These are phyloP conservation scores for Phyllopteryx taeniolatus DNA, from an alignment of 2,113 vertebrate species.

Conservation along the genomic window DNA sequence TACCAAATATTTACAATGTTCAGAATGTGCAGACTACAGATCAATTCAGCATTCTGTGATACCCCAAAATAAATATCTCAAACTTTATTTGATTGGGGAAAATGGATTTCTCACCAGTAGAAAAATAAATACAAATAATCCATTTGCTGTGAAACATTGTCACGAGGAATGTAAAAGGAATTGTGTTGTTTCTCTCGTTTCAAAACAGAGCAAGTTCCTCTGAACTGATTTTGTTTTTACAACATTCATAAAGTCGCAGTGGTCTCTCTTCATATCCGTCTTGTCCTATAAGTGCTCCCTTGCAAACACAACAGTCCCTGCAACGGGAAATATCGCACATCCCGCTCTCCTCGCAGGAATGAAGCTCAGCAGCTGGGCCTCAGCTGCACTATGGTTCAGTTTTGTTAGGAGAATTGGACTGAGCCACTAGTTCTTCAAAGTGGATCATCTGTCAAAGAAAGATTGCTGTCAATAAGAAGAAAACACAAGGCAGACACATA, in stretches of 20 bases:
- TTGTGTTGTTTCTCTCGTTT: conserved; percentile 43
- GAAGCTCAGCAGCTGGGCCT: conserved; percentile 23
- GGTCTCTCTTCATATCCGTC: conserved; percentile 60
- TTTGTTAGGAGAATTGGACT: conserved; percentile 5
- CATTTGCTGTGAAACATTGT: conserved; percentile 54
- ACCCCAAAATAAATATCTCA: conserved; percentile 97
- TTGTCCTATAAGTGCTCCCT: conserved; percentile 83
- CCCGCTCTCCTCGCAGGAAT: conserved; percentile 49
- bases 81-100: conserved; percentile 64
- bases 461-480: conserved; percentile 1
- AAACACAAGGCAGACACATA: neutral
- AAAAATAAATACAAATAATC: conserved; percentile 73
- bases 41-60: conserved; percentile 87
- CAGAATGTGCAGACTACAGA: conserved; percentile 90
- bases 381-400: conserved; percentile 30
- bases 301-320: conserved; percentile 54
- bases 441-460: conserved; percentile 47
- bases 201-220: conserved; percentile 48
- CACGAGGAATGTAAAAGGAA: conserved; percentile 57
- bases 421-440: conserved; percentile 34
- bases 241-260: conserved; percentile 90
- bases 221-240: conserved; percentile 64
- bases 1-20: conserved; percentile 97
- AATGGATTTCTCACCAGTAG: conserved; percentile 58
- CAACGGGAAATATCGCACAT: conserved; percentile 47